Base-by-base conservation (phyloP, 92 coral and sea anemone species). In the Heliopora coerulea region DNA sequence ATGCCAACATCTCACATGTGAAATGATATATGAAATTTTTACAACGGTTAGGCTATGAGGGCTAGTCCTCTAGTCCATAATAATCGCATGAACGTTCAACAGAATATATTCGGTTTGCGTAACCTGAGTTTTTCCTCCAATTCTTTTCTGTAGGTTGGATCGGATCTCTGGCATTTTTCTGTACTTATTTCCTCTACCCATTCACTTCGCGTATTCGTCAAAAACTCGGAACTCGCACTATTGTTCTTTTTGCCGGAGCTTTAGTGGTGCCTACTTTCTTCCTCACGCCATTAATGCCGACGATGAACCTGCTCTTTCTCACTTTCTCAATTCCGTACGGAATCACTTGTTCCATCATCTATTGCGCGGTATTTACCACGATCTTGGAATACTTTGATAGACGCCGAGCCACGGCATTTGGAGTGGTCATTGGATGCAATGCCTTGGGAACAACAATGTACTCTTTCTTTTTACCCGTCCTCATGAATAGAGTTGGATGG, bases 401-500 rank as follows among this genome's bases (percentile, higher is more conserved):
- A 23, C 23, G 8, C 33, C 3, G 61, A 8, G 61, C 30, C 1
- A 11, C 23, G 3, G 61, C 61, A 23, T 56, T 56, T 56, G 61
- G 61, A 9, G 1, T 56, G 61, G 30, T 29, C 33, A 56, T 56
- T 23, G 61, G 61, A 6, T 3, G 30, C 18, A 31, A 3, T 30
- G 35, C 82, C 0, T 63, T 42, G 25, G 86, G 86, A 0, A 23
- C 78, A 27, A 66, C 66, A 78, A 31, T 82, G 23, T 74, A 74
- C 56, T 80, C 86, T 24, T 75, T 80, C 0, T n/a, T 66, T 8
- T 25, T 82, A 40, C 86, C 77, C 20, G 29, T 33, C 26, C 56
- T 82, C 29, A 40, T 82, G 59, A 80, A 64, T 67, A 30, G 27
- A 26, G 17, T 66, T 15, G 82, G 86, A 1, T 82, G 86, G 86